Percentiles rank a stretch among this genome's conserved stretches.
Conservation (phyloP, 2,113 vertebrate genomes). For the Burhinus oedicnemus region DNA sequence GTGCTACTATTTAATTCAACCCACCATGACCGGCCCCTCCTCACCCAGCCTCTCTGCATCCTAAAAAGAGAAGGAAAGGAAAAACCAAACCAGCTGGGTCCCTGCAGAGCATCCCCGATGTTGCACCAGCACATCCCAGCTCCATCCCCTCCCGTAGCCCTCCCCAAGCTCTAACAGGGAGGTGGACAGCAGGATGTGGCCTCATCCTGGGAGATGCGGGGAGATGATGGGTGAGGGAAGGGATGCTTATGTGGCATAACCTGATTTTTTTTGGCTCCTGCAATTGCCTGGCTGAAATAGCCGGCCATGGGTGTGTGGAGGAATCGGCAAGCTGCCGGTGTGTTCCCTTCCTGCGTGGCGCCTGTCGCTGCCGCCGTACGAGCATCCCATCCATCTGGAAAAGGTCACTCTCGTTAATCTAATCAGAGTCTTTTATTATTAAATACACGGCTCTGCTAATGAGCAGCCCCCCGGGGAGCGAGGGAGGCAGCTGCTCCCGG, state of each 20-base stretch:
- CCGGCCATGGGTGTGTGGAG: neutral
- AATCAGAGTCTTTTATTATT: neutral
- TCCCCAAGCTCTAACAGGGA: neutral
- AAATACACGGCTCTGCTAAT: neutral
- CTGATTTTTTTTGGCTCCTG: neutral
- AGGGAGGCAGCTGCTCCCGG: neutral
- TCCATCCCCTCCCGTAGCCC: neutral
- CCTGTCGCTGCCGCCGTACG: rapidly evolving
- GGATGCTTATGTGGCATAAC: neutral
- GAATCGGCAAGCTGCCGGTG: neutral
- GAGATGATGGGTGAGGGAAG: neutral
- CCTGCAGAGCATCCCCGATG: neutral
- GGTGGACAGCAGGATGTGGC: neutral
- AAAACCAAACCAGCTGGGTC: rapidly evolving
- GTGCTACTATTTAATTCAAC: neutral
- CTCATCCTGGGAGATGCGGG: neutral
- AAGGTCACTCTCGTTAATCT: neutral
- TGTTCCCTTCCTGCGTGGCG: rapidly evolving
- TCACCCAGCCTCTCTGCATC: neutral
- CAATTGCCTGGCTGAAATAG: neutral
- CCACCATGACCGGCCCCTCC: neutral
- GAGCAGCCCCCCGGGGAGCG: neutral
- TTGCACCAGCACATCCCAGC: neutral
- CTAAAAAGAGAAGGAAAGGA: neutral
- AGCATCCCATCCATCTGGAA: neutral